A percentile compares a stretch with the other conserved stretches of the same genome.
phyloP scores from a whole-genome alignment of 1,140 invertebrate species.

The Neodiprion fabricii region DNA sequence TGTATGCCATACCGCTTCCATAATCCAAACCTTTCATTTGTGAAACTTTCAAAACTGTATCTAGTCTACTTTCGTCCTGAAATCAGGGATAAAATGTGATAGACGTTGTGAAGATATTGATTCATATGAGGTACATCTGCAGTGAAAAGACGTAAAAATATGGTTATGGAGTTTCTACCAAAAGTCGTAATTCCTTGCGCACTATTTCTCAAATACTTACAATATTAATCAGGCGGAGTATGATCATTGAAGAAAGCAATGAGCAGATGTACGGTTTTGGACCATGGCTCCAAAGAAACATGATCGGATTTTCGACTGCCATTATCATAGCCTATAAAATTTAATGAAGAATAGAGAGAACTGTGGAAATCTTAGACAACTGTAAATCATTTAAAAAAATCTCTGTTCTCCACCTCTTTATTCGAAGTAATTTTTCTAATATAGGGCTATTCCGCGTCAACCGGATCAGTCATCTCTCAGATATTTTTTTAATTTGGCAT shows the following conservation, averaged over 20 bases:
- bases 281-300: background rate
- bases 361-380: too few relatives aligned
- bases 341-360: background rate
- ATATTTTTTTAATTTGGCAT: too few relatives aligned
- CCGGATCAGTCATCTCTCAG: too few relatives aligned
- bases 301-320: background rate
- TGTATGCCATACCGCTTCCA: constrained; percentile 72
- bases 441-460: background rate
- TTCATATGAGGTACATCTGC: too few relatives aligned
- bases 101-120: background rate
- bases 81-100: background rate
- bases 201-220: background rate
- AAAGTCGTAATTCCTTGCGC: background rate
- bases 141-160: too few relatives aligned
- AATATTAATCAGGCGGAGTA: background rate
- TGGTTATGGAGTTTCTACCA: background rate
- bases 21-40: constrained; percentile 62
- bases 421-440: background rate
- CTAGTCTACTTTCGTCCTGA: background rate
- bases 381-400: too few relatives aligned
- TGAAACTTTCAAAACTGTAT: constrained; percentile 16
- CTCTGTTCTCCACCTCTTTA: background rate
- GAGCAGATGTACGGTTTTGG: background rate
- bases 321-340: background rate
- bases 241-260: background rate